These are phyloP conservation scores for Perca flavescens DNA, from an alignment of 2,113 vertebrate species.

Conservation along the genomic window DNA sequence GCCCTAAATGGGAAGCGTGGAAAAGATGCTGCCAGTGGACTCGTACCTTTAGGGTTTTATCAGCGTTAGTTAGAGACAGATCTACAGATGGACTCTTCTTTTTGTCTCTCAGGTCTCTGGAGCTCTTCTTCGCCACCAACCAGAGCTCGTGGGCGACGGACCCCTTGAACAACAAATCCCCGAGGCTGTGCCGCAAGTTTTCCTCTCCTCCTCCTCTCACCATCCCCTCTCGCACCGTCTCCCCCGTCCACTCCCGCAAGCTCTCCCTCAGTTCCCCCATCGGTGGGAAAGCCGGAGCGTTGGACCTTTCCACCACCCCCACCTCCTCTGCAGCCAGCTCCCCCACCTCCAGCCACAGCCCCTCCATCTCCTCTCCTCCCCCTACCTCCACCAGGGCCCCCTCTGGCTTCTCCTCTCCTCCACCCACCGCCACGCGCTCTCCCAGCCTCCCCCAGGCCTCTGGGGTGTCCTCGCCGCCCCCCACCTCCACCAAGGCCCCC, in stretches of 20 bases:
- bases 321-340: conserved; percentile 85
- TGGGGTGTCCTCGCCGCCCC: conserved; percentile 75
- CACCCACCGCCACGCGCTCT: conserved; percentile 64
- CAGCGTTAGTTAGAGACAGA: background rate
- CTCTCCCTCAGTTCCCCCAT: conserved; percentile 92
- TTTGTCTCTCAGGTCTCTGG: conserved; percentile 88
- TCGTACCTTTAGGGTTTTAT: no score
- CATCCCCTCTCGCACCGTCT: conserved; percentile 90
- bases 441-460: conserved; percentile 76
- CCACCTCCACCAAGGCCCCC: conserved; percentile 83
- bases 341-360: conserved; percentile 87
- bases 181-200: conserved; percentile 92
- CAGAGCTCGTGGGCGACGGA: conserved; percentile 89
- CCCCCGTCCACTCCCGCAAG: conserved; percentile 92
- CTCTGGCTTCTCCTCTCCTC: conserved; percentile 65
- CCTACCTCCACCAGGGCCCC: conserved; percentile 82
- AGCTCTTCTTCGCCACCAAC: conserved; percentile 94
- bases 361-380: conserved; percentile 77
- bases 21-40: no score
- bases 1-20: no score
- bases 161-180: conserved; percentile 90
- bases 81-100: background rate
- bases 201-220: conserved; percentile 93
- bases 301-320: conserved; percentile 87
- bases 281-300: conserved; percentile 84